Base-by-base conservation (phyloP, 2,888 invertebrate genomes). In the Byasa hedistus region DNA sequence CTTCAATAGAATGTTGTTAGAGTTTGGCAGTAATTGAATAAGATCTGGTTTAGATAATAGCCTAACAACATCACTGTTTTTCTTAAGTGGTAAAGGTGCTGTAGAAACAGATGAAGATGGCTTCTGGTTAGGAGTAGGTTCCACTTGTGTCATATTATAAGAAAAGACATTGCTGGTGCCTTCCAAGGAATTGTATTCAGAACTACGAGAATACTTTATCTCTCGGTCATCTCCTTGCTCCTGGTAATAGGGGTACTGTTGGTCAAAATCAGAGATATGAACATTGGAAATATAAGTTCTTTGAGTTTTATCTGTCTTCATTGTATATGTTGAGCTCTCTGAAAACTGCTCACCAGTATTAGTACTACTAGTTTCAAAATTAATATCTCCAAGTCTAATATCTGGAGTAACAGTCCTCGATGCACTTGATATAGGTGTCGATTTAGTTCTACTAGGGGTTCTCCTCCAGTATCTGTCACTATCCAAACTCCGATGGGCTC, bases 201-300 rank as follows among this genome's bases (percentile, higher is more conserved):
- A 84, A 74, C 85, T 91, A 55, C 88, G 80, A 23, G 91, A 91
- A 78, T 83, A 91, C 73, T 91, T 91, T 3, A 91, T 78, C 72
- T 91, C 91, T 64, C 83, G 80, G 24, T 91, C 91, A 59, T 91
- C 91, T 57, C 75, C 82, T 66, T 79, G 82, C n/a, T 90, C 91
- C 51, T 79, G 78, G 70, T 85, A 87, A 69, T 83, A 89, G 23
- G 82, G 75, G 75, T 81, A 88, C 64, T 82, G 86, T 63, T 77
- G 84, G 69, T 87, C 88, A 79, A 78, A 87, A 57, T 89, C 87
- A 61, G 83, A 70, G 32, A 78, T 70, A 48, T 80, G 74, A 51
- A 79, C 73, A 66, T 75, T 79, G 52, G 73, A 71, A 23, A 76
- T 73, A 73, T 79, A 87, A n/a, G 83, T 78, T 69, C 83, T 84